Evolutionary conservation across 2,797 vertebrate species (phyloP), one percentile per base, ranked within the genome.

Genomic region (Urocyon cinereoargenteus): DNA sequence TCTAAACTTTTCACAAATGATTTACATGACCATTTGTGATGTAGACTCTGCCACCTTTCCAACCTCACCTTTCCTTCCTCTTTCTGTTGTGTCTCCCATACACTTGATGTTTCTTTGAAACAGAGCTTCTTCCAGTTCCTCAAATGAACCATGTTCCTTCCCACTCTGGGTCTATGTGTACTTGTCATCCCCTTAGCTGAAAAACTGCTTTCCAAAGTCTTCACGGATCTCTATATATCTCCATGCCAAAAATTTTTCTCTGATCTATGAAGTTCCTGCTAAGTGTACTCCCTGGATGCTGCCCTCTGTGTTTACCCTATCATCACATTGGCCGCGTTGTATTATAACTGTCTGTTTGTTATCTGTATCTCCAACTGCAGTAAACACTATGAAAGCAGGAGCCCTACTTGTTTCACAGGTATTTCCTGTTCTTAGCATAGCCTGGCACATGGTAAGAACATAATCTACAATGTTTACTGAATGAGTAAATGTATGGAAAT

Each of bases 281-380:
- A 21, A 8, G 12, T 3, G 0, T n/a, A 1, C 10, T 51, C 28
- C 13, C 49, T 34, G 0, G 16, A 19, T 2, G 12, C 2, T 10
- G 5, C 64, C 26, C 24, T 55, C 16, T 78, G 21, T 13, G 8
- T 51, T 24, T 31, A 14, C 24, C 15, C 16, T 19, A 1, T 62
- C 28, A 9, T 36, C 21, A 9, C 34, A 61, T 91, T 82, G 68
- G 53, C 21, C 6, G 1, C 28, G 3, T 5, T 89, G 26, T 24
- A 15, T 55, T 88, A 21, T 15, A 61, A n/a, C 21, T 19, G 2
- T 8, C n/a, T 40, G 40, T 24, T 22, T 51, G 16, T 85, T 57
- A 10, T 77, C 77, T 49, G 1, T 55, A 6, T 72, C 13, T 61
- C 19, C 36, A 34, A n/a, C 4, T 34, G 19, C 14, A 26, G 15